These are phyloP conservation scores for Odobenus rosmarus DNA, from an alignment of 2,113 vertebrate species.

Conservation along the genomic window DNA sequence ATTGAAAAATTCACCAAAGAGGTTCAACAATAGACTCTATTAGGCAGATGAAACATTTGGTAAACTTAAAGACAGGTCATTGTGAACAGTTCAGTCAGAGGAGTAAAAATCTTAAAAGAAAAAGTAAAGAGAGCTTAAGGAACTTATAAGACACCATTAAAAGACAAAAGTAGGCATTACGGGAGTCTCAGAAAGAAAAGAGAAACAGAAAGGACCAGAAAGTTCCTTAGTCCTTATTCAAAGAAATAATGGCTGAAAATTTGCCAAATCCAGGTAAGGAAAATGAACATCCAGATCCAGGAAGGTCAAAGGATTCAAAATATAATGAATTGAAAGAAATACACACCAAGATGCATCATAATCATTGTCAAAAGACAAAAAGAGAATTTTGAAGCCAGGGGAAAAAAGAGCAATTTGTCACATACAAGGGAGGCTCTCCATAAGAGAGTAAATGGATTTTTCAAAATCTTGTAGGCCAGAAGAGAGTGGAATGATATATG, in stretches of 20 bases:
- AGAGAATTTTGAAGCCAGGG: background rate
- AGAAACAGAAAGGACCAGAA: background rate
- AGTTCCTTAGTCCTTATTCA: background rate
- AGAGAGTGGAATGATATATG: background rate
- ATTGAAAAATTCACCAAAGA: background rate
- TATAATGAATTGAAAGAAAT: background rate
- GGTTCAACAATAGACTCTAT: background rate
- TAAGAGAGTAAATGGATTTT: background rate
- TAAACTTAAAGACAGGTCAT: background rate
- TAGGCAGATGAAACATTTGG: background rate
- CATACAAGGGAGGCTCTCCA: background rate
- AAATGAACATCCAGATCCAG: background rate
- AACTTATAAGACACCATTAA: background rate
- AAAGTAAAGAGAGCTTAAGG: background rate
- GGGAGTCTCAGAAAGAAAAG: background rate
- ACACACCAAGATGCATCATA: background rate
- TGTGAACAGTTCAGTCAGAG: background rate
- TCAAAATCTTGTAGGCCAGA: background rate
- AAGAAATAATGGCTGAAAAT: background rate
- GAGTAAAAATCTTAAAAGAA: background rate
- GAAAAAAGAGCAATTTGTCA: background rate
- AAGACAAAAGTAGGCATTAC: background rate
- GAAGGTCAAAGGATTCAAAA: background rate
- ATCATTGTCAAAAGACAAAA: background rate
- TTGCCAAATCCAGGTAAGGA: background rate